phyloP scores from a whole-genome alignment of 2,113 vertebrate genomes.

The Myotis davidii region DNA sequence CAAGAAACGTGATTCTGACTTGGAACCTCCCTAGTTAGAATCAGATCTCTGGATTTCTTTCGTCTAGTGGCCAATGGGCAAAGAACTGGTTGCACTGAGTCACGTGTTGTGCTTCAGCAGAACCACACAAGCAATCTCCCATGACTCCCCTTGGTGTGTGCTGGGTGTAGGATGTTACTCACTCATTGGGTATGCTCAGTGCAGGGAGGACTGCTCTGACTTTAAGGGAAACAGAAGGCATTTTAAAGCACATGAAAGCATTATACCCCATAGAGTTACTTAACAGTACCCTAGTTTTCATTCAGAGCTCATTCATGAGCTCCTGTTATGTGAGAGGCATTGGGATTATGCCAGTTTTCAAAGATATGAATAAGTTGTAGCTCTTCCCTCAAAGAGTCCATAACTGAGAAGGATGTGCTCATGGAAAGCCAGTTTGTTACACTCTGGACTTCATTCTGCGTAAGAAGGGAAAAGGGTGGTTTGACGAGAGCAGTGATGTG shows the following conservation, averaged over 20 bases:
- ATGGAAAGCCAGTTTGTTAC: not conserved
- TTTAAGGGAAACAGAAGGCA: not conserved
- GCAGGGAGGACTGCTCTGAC: not conserved
- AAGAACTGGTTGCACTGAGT: not conserved
- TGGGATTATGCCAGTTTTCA: not conserved
- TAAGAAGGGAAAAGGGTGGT: not conserved
- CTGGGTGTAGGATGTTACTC: not conserved
- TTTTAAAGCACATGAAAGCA: not conserved
- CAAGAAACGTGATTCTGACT: not conserved
- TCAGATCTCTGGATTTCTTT: not conserved
- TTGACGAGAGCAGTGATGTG: not conserved
- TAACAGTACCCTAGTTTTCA: not conserved
- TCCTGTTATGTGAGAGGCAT: not conserved
- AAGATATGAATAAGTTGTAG: not conserved
- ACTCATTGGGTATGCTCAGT: not conserved
- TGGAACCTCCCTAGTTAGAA: not conserved
- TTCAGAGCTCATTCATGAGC: not conserved
- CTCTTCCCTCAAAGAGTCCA: not conserved
- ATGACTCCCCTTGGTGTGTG: not conserved
- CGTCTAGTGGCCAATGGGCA: not conserved
- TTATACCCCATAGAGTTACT: not conserved
- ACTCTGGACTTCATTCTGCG: not conserved
- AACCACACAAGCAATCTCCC: not conserved
- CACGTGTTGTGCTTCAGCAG: not conserved
- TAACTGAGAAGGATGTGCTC: not conserved